Conservation (phyloP, 2,888 invertebrate species). For the Drosophila melanosoma region DNA sequence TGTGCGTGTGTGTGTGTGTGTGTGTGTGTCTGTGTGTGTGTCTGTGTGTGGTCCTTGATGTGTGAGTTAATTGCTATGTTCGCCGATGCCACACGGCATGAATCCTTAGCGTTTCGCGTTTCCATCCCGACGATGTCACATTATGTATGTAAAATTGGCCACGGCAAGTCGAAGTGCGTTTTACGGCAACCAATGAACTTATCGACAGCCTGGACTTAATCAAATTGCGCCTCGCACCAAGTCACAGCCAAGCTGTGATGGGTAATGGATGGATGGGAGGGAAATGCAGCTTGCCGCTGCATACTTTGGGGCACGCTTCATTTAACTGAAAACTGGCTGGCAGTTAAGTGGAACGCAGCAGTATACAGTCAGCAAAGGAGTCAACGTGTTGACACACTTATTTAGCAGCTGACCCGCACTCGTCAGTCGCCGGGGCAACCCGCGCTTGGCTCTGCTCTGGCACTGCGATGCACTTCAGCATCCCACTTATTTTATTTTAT, state of each 20-base stretch:
- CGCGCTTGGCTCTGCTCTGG: constrained; percentile 6
- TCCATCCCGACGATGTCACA: constrained; percentile 44
- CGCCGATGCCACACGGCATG: constrained; percentile 33
- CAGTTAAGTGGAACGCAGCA: constrained; percentile 29
- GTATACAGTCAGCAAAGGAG: constrained; percentile 14
- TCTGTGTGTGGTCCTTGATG: constrained; percentile 14
- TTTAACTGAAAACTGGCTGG: constrained; percentile 49
- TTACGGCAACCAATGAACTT: constrained; percentile 70
- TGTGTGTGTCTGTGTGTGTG: constrained; percentile 3
- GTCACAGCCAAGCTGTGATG: constrained; percentile 33
- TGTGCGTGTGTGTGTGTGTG: constrained; percentile 12
- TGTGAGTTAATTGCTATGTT: constrained; percentile 64
- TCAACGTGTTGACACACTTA: constrained; percentile 73
- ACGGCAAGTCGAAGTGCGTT: constrained; percentile 34
- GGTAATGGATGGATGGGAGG: constrained; percentile 30
- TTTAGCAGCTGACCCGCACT: constrained; percentile 67
- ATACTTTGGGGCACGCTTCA: constrained; percentile 65
- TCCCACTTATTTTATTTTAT: constrained; percentile 16
- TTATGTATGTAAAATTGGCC: constrained; percentile 59
- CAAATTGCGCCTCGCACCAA: constrained; percentile 67
- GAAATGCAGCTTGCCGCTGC: constrained; percentile 48
- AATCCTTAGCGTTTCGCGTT: constrained; percentile 27
- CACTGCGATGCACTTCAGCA: constrained; percentile 15
- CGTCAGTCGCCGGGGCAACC: constrained; percentile 37
- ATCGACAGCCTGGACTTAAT: constrained; percentile 70